These are phyloP conservation scores for Bufo gargarizans DNA, from an alignment of 2,113 vertebrate genomes.

Conservation along the genomic window DNA sequence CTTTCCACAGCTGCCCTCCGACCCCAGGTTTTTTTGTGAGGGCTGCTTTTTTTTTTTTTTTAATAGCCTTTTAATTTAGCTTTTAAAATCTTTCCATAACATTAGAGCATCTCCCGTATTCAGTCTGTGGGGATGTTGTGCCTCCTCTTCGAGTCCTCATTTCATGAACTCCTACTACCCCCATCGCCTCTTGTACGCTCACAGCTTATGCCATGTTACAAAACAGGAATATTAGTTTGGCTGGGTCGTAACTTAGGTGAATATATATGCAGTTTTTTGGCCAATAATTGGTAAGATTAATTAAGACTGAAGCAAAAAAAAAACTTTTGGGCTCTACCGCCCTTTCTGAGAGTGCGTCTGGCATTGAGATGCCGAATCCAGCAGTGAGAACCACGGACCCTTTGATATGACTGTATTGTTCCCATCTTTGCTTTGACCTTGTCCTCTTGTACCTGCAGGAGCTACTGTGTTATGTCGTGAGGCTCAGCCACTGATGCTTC, in stretches of 20 bases:
- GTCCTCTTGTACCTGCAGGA: slow-evolving; percentile 1
- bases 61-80: neutral
- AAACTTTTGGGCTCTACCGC: neutral
- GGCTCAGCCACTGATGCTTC: slow-evolving; percentile 37
- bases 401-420: slow-evolving; percentile 22
- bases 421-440: slow-evolving; percentile 13
- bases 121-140: neutral
- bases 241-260: neutral
- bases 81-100: neutral
- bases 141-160: neutral
- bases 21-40: slow-evolving; percentile 4
- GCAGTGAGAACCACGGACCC: neutral
- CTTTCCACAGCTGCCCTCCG: slow-evolving; percentile 36
- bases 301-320: neutral
- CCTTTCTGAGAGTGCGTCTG: neutral
- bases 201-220: neutral
- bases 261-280: neutral
- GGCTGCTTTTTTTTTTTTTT: neutral
- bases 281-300: neutral
- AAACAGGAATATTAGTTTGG: neutral
- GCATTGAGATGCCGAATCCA: slow-evolving; percentile 24
- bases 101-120: neutral
- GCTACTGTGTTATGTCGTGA: slow-evolving; percentile 20
- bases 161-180: neutral
- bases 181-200: neutral